These are phyloP conservation scores for Lithophane leautieri DNA, from an alignment of 2,888 invertebrate species.

Conservation along the genomic window DNA sequence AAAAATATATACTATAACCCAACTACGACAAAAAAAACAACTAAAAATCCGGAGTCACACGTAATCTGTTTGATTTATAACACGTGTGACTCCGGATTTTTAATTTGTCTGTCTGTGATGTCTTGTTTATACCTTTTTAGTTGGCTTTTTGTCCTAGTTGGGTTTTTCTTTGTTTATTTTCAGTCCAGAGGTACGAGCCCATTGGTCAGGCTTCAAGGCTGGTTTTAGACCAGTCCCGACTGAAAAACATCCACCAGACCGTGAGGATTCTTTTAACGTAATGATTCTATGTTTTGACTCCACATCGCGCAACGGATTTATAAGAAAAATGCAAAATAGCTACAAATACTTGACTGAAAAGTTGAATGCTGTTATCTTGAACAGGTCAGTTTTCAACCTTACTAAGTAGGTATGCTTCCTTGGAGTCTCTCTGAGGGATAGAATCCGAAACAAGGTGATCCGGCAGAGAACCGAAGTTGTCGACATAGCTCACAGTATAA, in stretches of 20 bases:
- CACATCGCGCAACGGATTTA: constrained; percentile 94
- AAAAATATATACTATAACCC: too few relatives aligned
- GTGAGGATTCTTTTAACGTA: constrained; percentile 89
- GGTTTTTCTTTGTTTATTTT: constrained; percentile 25
- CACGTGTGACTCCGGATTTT: too few relatives aligned
- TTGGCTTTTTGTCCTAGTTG: too few relatives aligned
- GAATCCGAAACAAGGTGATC: too few relatives aligned
- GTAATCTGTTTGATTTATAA: too few relatives aligned
- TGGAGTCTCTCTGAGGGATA: too few relatives aligned
- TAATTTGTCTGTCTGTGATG: too few relatives aligned
- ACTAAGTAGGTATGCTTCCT: background rate
- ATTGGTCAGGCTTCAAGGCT: constrained; percentile 77
- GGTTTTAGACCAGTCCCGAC: constrained; percentile 69
- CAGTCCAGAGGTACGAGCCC: constrained; percentile 65
- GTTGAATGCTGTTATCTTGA: constrained; percentile 55
- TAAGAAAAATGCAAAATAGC: constrained; percentile 94
- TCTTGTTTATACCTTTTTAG: too few relatives aligned
- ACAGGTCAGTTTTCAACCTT: constrained; percentile 44
- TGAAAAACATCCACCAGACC: constrained; percentile 44
- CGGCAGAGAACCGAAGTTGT: too few relatives aligned
- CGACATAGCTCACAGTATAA: too few relatives aligned
- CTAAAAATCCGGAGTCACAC: too few relatives aligned
- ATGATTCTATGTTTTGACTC: constrained; percentile 97
- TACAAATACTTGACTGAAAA: constrained; percentile 92
- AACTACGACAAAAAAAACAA: too few relatives aligned